Conservation (phyloP, 2,888 invertebrate genomes). For the Argynnis bischoffii region DNA sequence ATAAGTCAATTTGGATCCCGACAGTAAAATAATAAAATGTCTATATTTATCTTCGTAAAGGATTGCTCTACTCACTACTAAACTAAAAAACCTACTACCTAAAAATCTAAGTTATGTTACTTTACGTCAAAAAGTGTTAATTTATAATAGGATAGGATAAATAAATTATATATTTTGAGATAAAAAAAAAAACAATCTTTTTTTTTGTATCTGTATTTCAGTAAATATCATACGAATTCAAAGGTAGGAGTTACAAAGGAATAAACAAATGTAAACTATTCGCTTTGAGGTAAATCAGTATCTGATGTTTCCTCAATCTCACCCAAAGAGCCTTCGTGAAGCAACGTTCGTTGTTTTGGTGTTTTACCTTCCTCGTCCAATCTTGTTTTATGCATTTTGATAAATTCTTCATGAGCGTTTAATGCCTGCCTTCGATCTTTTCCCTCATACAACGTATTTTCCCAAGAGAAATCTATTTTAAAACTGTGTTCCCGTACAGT, state of each 20-base stretch:
- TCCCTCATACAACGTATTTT: slow-evolving; percentile 75
- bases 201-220: no score
- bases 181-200: no score
- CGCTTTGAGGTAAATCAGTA: not conserved
- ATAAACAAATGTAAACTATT: slow-evolving; percentile 1
- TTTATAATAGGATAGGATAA: no score
- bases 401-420: slow-evolving; percentile 62
- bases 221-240: not conserved
- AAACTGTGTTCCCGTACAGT: slow-evolving; percentile 76
- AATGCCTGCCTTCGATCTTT: slow-evolving; percentile 74
- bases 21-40: slow-evolving; percentile 5
- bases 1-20: slow-evolving; percentile 20
- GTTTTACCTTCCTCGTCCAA: slow-evolving; percentile 51
- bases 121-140: no score
- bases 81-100: no score
- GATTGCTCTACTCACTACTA: not conserved
- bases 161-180: no score
- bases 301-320: slow-evolving; percentile 19
- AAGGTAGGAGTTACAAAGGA: not conserved
- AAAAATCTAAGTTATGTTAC: no score
- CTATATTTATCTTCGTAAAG: slow-evolving; percentile 1
- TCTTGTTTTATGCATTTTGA: slow-evolving; percentile 62
- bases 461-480: slow-evolving; percentile 80
- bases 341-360: not conserved
- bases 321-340: slow-evolving; percentile 10